Base-by-base conservation (phyloP, 2,113 vertebrate genomes). In the Epinephelus moara region DNA sequence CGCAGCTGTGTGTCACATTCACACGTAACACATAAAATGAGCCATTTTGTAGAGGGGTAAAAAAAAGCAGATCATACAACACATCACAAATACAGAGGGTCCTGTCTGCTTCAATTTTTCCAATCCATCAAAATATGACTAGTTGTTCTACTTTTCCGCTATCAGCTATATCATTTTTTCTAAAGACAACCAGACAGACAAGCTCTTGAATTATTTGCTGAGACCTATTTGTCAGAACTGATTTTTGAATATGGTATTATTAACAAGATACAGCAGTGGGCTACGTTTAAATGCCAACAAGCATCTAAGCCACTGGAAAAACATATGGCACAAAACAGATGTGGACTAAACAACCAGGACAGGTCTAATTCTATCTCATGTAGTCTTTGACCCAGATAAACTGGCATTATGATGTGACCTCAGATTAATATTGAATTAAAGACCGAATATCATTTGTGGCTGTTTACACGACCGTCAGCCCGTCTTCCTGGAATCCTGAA, bases 401-500 rank as follows among this genome's bases (percentile, higher is more conserved):
- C 84, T 80, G 80, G 81, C 79, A 90, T 92, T 92, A 92, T 89
- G 84, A 92, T 90, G 79, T 33, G 79, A 85, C 86, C 83, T 81
- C 63, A 89, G 92, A 94, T 94, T 93, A 94, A 92, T 92, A 91
- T 91, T 90, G 23, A 92, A 93, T 90, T 91, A 88, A 66, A 61
- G 73, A n/a, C 60, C 12, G 75, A 78, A 81, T 90, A 93, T 90
- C 21, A 90, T 91, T 78, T 89, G 84, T 18, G 70, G 52, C 49
- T 90, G 91, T 95, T 95, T 93, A 92, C 83, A 90, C 33, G 77
- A n/a, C 78, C 71, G 68, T 81, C 81, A 61, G 66, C 66, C 71
- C 3, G 76, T 85, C 87, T 92, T 88, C 86, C 80, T 89, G 89
- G 89, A 94, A 92, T 75, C 72, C 72, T n/a, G 69, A 63, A 21